Evolutionary conservation across 1,140 invertebrate genomes (phyloP), one percentile per base, ranked within the genome.

Genomic region (Battus philenor): DNA sequence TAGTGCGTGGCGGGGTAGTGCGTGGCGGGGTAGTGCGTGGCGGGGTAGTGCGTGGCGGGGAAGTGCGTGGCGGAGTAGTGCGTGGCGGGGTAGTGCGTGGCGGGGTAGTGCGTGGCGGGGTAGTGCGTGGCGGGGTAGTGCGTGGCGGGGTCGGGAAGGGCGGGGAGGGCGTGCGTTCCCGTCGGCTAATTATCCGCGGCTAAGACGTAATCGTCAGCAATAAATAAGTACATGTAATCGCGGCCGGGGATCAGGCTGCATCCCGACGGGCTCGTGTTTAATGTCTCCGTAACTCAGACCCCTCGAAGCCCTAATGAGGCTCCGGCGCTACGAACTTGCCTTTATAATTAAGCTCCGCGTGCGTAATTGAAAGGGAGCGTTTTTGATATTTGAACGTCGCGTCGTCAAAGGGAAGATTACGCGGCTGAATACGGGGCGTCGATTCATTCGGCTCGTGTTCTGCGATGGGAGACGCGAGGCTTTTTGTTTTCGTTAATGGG

Each of bases 331-430:
- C 53, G 16, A 34, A 41, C 24, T 39, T 41, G 36, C 22, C 36
- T 41, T 58, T 68, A 61, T 69, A 73, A 73, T 73, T 73, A 73
- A 63, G 59, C 29, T 41, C 30, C 44, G 33, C 22, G 46, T 50
- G 50, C 62, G 61, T 73, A 68, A 73, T 66, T 69, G 64, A 61
- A 73, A 60, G 59, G 59, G 45, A 41, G 49, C 54, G 62, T 53
- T 59, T 63, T 53, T 60, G 59, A 63, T 63, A 68, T 72, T 67
- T 58, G 64, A 70, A 70, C 61, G 61, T 54, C 44, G 54, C 57
- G 45, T 51, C 33, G 22, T 47, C 47, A 47, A 45, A 48, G 31
- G 43, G 43, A 47, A 39, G 26, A 10, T 20, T 24, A 17, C n/a
- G n/a, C n/a, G n/a, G n/a, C n/a, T 29, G 20, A 39, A 29, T 16